Evolutionary conservation across 2,888 invertebrate species (phyloP).

Genomic region (Phalangium opilio): DNA sequence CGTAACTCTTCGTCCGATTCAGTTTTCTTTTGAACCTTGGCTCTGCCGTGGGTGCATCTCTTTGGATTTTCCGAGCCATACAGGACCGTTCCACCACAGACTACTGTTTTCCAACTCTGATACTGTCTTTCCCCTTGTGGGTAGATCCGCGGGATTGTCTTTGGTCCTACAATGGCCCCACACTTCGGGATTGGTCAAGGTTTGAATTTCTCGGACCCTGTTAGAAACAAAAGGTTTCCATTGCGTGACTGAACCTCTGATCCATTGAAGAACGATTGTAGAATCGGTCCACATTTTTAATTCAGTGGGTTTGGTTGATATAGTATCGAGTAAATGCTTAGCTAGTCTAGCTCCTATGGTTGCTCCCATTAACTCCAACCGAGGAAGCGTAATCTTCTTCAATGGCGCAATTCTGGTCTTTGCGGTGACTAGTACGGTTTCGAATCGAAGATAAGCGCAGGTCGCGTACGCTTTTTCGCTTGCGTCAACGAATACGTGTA

Average conservation of each 20-base stretch:
- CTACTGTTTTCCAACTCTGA: no score
- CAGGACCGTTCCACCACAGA: no score
- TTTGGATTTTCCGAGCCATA: no score
- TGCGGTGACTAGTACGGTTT: slow-evolving; percentile 2
- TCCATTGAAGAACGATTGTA: neutral
- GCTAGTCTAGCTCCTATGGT: neutral
- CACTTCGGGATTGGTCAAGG: neutral
- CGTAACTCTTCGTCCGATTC: no score
- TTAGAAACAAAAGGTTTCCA: slow-evolving; percentile 2
- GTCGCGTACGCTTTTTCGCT: neutral
- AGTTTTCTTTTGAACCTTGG: no score
- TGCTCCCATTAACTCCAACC: neutral
- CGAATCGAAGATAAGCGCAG: neutral
- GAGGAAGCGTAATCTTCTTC: slow-evolving; percentile 3
- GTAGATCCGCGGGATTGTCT: neutral
- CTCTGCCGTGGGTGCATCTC: no score
- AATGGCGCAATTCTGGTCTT: slow-evolving; percentile 1
- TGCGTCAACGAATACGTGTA: slow-evolving; percentile 1
- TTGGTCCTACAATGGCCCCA: neutral
- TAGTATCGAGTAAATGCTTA: neutral
- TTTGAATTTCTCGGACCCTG: neutral
- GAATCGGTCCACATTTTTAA: no score
- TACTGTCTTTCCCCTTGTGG: neutral
- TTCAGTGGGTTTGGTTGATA: no score
- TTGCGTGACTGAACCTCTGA: neutral